Evolutionary conservation across 2,888 invertebrate species (phyloP).

Genomic region (Spilosoma lubricipeda): DNA sequence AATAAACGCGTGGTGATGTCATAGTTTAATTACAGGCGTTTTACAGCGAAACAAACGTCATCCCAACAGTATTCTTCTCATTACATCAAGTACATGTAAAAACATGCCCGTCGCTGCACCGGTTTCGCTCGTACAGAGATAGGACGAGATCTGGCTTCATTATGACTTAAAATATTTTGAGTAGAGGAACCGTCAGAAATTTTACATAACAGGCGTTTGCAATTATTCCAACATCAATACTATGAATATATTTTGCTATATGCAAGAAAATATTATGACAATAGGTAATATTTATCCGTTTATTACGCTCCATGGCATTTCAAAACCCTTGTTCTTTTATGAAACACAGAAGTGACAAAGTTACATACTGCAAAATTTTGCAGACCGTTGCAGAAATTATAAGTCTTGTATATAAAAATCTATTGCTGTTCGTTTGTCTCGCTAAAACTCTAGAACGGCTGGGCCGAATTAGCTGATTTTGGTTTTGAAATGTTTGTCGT

Average conservation of each 20-base stretch:
- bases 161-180: conserved; percentile 26
- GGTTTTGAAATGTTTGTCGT: too few relatives aligned
- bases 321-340: neutral
- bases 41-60: conserved; percentile 54
- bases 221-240: neutral
- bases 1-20: conserved; percentile 57
- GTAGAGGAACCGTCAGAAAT: conserved; percentile 56
- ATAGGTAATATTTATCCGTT: neutral
- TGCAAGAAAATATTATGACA: neutral
- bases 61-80: conserved; percentile 10
- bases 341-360: neutral
- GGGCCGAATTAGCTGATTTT: too few relatives aligned
- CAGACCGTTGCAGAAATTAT: neutral
- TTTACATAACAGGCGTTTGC: conserved; percentile 29
- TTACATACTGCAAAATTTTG: neutral
- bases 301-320: neutral
- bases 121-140: conserved; percentile 16
- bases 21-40: conserved; percentile 62
- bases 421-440: too few relatives aligned
- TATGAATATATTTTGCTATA: conserved; percentile 6
- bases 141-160: conserved; percentile 46
- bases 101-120: conserved; percentile 30
- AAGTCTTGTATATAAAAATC: too few relatives aligned
- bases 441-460: too few relatives aligned
- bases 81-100: conserved; percentile 31